Evolutionary conservation across 2,888 invertebrate genomes (phyloP).

Genomic region (Leptura quadrifasciata): DNA sequence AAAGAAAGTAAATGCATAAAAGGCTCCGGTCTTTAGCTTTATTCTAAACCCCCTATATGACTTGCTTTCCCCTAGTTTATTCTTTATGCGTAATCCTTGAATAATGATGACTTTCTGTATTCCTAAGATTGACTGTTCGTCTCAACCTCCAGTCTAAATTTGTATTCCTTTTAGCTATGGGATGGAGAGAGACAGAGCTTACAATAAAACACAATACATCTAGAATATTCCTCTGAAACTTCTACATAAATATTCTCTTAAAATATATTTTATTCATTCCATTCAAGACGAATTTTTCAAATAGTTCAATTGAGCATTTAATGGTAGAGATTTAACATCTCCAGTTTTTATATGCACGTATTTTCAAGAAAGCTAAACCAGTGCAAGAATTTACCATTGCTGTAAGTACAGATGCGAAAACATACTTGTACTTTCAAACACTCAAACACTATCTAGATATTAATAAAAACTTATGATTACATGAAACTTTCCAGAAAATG

Average conservation of each 20-base stretch:
- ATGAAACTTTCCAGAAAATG: too few species aligned
- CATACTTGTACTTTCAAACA: too few species aligned
- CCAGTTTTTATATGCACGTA: too few species aligned
- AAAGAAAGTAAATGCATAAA: constrained; percentile 37
- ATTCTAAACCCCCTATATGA: constrained; percentile 28
- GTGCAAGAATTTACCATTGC: too few species aligned
- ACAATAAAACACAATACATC: constrained; percentile 13
- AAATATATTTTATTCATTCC: constrained; percentile 18
- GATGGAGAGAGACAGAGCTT: neutral
- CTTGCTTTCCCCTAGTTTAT: constrained; percentile 28
- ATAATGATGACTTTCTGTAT: constrained; percentile 41
- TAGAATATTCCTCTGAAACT: neutral
- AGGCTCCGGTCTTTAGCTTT: constrained; percentile 30
- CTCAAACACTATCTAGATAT: too few species aligned
- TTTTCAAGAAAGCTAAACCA: too few species aligned
- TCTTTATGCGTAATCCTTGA: constrained; percentile 35
- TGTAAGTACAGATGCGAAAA: too few species aligned
- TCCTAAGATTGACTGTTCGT: constrained; percentile 34
- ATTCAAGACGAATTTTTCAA: neutral
- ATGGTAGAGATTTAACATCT: neutral
- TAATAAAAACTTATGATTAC: too few species aligned
- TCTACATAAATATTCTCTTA: neutral
- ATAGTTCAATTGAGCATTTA: neutral
- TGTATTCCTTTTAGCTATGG: neutral
- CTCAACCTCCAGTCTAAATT: neutral